Conservation (phyloP, 2,797 vertebrate genomes). For the Lepilemur ruficaudatus region DNA sequence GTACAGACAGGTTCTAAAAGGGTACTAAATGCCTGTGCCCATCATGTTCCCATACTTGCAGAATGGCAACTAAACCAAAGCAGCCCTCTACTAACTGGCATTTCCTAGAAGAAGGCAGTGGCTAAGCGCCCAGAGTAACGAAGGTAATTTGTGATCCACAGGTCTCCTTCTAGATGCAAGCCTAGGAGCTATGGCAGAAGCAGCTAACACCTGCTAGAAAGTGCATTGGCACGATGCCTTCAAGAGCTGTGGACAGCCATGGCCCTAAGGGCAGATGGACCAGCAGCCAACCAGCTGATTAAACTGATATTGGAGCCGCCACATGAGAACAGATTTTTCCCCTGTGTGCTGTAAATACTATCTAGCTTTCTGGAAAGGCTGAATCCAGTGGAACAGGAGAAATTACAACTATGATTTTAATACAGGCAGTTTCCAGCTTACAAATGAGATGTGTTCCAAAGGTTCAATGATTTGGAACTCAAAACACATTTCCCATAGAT, state of each 20-base stretch:
- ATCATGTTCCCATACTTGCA: not conserved
- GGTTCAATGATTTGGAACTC: not conserved
- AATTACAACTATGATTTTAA: conserved; percentile 30
- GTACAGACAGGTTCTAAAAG: not conserved
- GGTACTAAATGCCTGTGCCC: not conserved
- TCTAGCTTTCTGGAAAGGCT: not conserved
- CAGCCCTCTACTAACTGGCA: not conserved
- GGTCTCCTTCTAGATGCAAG: not conserved
- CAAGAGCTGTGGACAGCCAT: not conserved
- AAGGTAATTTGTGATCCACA: not conserved
- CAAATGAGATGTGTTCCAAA: conserved; percentile 48
- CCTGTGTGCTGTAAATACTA: not conserved
- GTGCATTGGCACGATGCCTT: not conserved
- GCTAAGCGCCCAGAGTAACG: not conserved
- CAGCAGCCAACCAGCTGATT: not conserved
- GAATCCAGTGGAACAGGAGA: not conserved
- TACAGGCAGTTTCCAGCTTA: not conserved
- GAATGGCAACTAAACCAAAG: not conserved
- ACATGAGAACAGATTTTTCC: not conserved
- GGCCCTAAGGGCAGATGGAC: not conserved
- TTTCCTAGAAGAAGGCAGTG: not conserved
- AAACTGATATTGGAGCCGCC: not conserved
- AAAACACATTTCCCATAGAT: conserved; percentile 10
- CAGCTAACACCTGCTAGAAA: not conserved
- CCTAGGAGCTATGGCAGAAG: not conserved